Percentiles rank a stretch among this genome's conserved stretches.
phyloP scores from a whole-genome alignment of 1,140 invertebrate species.

The Bombyx mandarina region DNA sequence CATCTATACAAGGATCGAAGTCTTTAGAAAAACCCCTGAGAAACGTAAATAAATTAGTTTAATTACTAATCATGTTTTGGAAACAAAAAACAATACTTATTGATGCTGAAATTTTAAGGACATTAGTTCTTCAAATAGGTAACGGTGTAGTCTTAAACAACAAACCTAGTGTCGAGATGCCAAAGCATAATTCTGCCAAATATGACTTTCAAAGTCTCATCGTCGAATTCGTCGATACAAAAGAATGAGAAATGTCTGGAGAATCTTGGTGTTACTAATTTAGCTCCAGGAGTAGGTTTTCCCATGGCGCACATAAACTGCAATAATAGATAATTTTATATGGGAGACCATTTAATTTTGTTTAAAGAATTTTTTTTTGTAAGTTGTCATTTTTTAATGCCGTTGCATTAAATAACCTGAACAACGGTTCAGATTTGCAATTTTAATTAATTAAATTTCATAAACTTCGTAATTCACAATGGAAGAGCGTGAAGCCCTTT shows the following conservation, averaged over 20 bases:
- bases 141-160: neutral
- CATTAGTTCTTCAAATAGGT: too few relatives aligned
- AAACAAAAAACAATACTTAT: neutral
- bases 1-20: conserved; percentile 93
- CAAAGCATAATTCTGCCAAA: conserved; percentile 93
- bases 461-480: too few relatives aligned
- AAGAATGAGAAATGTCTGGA: conserved; percentile 92
- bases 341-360: too few relatives aligned
- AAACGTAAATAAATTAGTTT: conserved; percentile 2
- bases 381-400: too few relatives aligned
- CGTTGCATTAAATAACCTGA: too few relatives aligned
- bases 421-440: too few relatives aligned
- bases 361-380: too few relatives aligned
- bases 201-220: conserved; percentile 87
- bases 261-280: conserved; percentile 88
- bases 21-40: conserved; percentile 93
- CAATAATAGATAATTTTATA: conserved; percentile 12
- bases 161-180: conserved; percentile 90
- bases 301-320: conserved; percentile 91
- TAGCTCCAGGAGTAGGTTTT: conserved; percentile 85
- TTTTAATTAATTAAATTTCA: too few relatives aligned
- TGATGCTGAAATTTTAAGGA: neutral
- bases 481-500: too few relatives aligned
- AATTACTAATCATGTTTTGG: neutral
- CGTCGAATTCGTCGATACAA: conserved; percentile 92